phyloP scores from a whole-genome alignment of 2,888 invertebrate genomes.

The Sthenelais limicola region DNA sequence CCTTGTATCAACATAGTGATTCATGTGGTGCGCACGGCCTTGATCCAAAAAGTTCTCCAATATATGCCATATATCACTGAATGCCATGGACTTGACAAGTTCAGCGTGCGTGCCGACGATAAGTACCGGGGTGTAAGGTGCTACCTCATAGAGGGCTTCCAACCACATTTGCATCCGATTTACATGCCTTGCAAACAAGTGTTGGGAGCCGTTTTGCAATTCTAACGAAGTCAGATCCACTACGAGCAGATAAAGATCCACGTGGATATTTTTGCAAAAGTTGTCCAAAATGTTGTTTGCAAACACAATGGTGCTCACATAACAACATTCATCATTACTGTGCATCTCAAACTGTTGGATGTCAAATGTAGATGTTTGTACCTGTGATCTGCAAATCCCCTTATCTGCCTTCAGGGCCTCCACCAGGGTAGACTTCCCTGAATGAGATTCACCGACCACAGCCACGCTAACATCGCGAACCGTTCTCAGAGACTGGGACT shows the following conservation, averaged over 20 bases:
- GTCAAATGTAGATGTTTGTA: conserved; percentile 50
- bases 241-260: conserved; percentile 53
- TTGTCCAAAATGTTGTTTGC: conserved; percentile 54
- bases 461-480: conserved; percentile 53
- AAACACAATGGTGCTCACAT: conserved; percentile 53
- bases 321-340: conserved; percentile 48
- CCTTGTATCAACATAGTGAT: conserved; percentile 50
- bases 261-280: conserved; percentile 51
- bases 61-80: conserved; percentile 54
- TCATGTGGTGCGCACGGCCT: conserved; percentile 51
- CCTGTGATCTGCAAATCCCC: conserved; percentile 51
- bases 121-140: conserved; percentile 55
- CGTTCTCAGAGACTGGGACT: conserved; percentile 41
- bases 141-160: conserved; percentile 55
- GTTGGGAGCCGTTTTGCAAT: conserved; percentile 55
- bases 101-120: conserved; percentile 57
- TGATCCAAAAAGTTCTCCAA: conserved; percentile 53
- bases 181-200: conserved; percentile 55
- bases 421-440: conserved; percentile 54
- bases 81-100: conserved; percentile 54
- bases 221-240: conserved; percentile 55
- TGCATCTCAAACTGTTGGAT: conserved; percentile 55
- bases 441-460: conserved; percentile 55
- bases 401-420: conserved; percentile 54
- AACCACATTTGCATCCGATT: conserved; percentile 56